These are phyloP conservation scores for Stegostoma tigrinum DNA, from an alignment of 2,113 vertebrate species.

Conservation along the genomic window DNA sequence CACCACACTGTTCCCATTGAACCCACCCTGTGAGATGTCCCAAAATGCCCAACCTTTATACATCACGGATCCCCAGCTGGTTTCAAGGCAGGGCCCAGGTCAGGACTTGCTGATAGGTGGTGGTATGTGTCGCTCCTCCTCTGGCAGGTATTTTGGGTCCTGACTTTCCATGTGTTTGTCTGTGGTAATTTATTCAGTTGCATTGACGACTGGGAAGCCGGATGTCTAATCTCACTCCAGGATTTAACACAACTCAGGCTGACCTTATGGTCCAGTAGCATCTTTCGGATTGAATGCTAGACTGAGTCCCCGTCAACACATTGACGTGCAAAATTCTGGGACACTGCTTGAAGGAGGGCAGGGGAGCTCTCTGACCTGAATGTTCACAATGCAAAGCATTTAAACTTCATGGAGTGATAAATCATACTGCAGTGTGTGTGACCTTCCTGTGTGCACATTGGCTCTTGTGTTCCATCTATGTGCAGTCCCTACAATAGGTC, in stretches of 20 bases:
- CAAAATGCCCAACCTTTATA: neutral
- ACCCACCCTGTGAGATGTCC: neutral
- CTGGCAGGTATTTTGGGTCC: neutral
- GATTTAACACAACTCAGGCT: neutral
- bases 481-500: too few relatives aligned
- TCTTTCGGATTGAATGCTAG: neutral
- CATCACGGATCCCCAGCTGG: neutral
- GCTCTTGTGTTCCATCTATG: too few relatives aligned
- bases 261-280: neutral
- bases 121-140: neutral
- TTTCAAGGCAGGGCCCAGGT: neutral
- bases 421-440: too few relatives aligned
- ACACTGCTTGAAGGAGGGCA: too few relatives aligned
- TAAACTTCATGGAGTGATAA: too few relatives aligned
- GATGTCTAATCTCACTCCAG: neutral
- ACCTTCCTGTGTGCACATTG: too few relatives aligned
- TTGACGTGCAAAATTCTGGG: too few relatives aligned
- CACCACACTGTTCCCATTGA: neutral
- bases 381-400: too few relatives aligned
- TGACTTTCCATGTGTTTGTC: neutral
- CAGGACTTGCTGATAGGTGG: neutral
- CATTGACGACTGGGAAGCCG: neutral
- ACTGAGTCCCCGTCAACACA: neutral
- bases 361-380: too few relatives aligned
- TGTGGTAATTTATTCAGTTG: neutral